Base-by-base conservation (phyloP, 1,140 invertebrate genomes). In the Tetramorium simillimum region DNA sequence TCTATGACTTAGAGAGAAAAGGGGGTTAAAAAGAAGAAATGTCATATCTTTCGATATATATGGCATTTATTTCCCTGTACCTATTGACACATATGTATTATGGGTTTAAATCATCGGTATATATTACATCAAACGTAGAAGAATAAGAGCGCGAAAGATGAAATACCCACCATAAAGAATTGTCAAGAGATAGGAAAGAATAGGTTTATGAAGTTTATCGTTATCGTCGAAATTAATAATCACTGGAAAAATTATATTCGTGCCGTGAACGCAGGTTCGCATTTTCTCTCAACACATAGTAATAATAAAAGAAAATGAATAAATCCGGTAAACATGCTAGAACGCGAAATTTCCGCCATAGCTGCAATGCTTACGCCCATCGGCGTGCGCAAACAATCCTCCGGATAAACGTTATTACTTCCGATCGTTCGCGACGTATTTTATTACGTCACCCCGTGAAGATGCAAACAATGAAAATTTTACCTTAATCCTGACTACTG, bases 381-480 rank as follows among this genome's bases (percentile, higher is more conserved):
- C n/a, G 51, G 76, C 63, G 58, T 51, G 18, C 16, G 60, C 43
- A 72, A 82, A 87, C 80, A 60, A 69, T 63, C 46, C 40, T 53
- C 21, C 70, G 85, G 73, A 51, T 65, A 82, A 58, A 49, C 87
- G 82, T 67, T 69, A 65, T 75, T 84, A 58, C 80, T 84, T 84
- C 69, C 80, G 84, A 86, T 87, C 82, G 28, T 43, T 51, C 16
- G 60, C 24, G n/a, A 43, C 67, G 40, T 78, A 88, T 76, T 87
- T 90, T 86, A 85, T 85, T 84, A 84, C 40, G 3, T 43, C 51
- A 16, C 6, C 21, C 18, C 51, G 14, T 60, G 53, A 16, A 60
- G 18, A 60, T 60, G 40, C 53, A 84, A 84, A 75, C 80, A 73
- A 60, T 16, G n/a, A 60, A 84, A 84, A 33, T 33, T 40, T 84